phyloP scores from a whole-genome alignment of 2,797 vertebrate species.

The Gephyroberyx darwinii region DNA sequence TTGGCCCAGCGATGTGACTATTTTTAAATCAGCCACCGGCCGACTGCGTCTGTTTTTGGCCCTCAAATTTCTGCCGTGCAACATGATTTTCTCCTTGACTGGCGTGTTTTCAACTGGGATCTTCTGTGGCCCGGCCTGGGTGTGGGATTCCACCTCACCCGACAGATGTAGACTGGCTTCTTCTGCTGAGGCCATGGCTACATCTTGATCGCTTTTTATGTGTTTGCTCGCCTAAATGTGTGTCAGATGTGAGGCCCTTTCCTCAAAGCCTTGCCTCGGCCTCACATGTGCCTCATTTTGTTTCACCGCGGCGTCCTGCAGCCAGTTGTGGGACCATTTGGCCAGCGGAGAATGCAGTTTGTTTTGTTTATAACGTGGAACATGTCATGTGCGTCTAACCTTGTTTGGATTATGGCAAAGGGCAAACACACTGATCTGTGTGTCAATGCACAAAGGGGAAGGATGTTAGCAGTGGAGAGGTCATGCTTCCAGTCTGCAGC shows the following conservation, averaged over 20 bases:
- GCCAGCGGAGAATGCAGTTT: neutral
- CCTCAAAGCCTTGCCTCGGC: constrained; percentile 21
- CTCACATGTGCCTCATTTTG: neutral
- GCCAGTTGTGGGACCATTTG: neutral
- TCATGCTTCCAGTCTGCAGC: constrained; percentile 18
- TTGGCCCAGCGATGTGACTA: constrained; percentile 16
- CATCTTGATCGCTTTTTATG: constrained; percentile 32
- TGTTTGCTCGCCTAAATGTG: constrained; percentile 12
- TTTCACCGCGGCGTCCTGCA: neutral
- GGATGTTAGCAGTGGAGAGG: constrained; percentile 16
- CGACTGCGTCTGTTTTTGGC: constrained; percentile 60
- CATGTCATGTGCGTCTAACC: neutral
- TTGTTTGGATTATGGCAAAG: neutral
- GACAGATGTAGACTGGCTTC: constrained; percentile 42
- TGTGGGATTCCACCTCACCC: constrained; percentile 30
- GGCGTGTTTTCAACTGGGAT: constrained; percentile 34
- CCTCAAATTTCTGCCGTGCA: constrained; percentile 39
- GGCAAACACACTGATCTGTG: neutral
- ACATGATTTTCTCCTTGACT: constrained; percentile 42
- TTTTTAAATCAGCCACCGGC: constrained; percentile 36
- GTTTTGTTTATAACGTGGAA: neutral
- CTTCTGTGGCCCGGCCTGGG: constrained; percentile 26
- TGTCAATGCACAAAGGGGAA: constrained; percentile 34
- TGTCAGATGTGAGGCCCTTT: constrained; percentile 33
- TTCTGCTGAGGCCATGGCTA: constrained; percentile 53